Conservation (phyloP, 2,888 invertebrate genomes). For the Apamea monoglypha region DNA sequence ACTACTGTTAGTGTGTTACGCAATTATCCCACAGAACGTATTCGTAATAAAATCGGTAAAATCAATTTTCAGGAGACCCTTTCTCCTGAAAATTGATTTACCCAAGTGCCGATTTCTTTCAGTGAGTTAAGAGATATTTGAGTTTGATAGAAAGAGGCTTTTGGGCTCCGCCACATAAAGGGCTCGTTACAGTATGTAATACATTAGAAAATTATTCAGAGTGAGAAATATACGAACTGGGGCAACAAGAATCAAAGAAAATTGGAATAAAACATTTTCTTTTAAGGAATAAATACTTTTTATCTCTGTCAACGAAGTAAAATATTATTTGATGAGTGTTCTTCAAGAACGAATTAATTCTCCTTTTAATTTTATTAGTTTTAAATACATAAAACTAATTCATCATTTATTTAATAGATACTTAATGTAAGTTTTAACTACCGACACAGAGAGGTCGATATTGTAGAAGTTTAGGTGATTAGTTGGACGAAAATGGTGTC, state of each 20-base stretch:
- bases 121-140: slow-evolving; percentile 43
- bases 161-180: slow-evolving; percentile 33
- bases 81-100: slow-evolving; percentile 44
- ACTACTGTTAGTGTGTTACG: too few relatives aligned
- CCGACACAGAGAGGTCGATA: neutral
- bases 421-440: neutral
- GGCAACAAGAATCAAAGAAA: slow-evolving; percentile 11
- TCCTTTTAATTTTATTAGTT: neutral
- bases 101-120: slow-evolving; percentile 52
- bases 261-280: slow-evolving; percentile 14
- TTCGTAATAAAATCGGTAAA: slow-evolving; percentile 20
- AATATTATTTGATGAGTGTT: neutral
- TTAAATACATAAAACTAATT: slow-evolving; percentile 1
- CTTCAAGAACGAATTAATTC: neutral
- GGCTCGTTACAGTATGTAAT: slow-evolving; percentile 37
- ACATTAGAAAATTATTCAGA: slow-evolving; percentile 40
- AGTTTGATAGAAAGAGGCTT: slow-evolving; percentile 33
- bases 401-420: slow-evolving; percentile 1
- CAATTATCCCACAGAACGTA: neutral
- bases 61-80: neutral
- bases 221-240: slow-evolving; percentile 6
- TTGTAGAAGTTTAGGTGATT: slow-evolving; percentile 38
- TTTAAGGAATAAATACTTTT: neutral
- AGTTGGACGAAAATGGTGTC: slow-evolving; percentile 16
- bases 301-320: neutral